These are phyloP conservation scores for Escarpia spicata DNA, from an alignment of 2,888 invertebrate genomes.

Conservation along the genomic window DNA sequence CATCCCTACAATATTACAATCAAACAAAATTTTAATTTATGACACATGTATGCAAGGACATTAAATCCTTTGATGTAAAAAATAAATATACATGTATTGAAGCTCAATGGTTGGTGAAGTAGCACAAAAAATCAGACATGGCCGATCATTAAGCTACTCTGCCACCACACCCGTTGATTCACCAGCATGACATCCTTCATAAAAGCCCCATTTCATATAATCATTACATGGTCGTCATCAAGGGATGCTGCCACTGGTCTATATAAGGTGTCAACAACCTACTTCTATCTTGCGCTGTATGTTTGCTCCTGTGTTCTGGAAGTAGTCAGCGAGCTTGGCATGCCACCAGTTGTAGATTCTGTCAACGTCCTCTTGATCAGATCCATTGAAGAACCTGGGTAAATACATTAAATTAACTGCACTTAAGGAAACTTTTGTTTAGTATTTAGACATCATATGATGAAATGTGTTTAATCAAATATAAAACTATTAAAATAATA, in stretches of 20 bases:
- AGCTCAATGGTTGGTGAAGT: too few relatives aligned
- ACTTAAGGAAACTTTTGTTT: background rate
- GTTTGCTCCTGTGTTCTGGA: conserved; percentile 39
- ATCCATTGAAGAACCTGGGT: background rate
- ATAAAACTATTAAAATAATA: background rate
- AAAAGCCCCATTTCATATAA: background rate
- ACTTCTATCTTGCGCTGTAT: conserved; percentile 4
- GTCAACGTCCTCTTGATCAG: background rate
- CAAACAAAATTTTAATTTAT: too few relatives aligned
- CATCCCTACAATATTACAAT: too few relatives aligned
- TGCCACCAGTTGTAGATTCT: conserved; percentile 59
- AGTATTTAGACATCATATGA: background rate
- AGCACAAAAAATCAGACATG: too few relatives aligned
- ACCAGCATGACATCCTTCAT: background rate
- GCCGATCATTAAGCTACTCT: too few relatives aligned
- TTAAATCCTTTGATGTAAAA: too few relatives aligned
- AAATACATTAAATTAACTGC: background rate
- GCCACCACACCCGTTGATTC: too few relatives aligned
- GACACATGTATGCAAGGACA: too few relatives aligned
- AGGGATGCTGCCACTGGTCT: background rate
- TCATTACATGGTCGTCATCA: background rate
- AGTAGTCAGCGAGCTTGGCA: conserved; percentile 59
- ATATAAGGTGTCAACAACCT: background rate
- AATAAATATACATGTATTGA: too few relatives aligned
- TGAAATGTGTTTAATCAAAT: background rate